Evolutionary conservation across 2,797 vertebrate genomes (phyloP).

Genomic region (Anguilla anguilla): DNA sequence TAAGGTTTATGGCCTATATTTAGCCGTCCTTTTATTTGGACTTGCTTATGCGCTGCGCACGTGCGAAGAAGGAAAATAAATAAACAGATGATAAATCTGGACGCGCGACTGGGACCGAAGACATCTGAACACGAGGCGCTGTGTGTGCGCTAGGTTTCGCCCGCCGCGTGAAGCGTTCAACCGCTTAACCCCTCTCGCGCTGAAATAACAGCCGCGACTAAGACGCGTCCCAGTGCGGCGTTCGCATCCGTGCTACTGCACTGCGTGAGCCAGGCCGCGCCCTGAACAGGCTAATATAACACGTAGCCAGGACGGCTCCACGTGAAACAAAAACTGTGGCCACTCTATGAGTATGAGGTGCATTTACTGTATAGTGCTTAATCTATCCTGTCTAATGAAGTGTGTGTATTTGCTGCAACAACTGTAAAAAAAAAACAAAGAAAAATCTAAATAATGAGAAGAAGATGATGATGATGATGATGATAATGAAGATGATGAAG

Average conservation of each 20-base stretch:
- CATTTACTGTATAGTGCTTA: not conserved
- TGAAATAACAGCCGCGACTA: not conserved
- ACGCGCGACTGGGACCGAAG: not conserved
- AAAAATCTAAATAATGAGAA: not conserved
- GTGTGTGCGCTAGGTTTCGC: not conserved
- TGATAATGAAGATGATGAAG: not conserved
- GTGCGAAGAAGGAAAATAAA: conserved; percentile 10
- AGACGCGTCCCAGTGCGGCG: not conserved
- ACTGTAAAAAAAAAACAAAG: too few species aligned
- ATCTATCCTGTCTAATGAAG: not conserved
- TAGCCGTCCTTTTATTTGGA: not conserved
- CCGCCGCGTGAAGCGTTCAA: too few species aligned
- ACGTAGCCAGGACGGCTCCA: not conserved
- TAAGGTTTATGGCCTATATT: not conserved
- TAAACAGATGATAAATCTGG: conserved; percentile 18
- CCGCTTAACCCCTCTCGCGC: not conserved
- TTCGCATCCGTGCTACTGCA: not conserved
- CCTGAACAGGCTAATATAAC: too few species aligned
- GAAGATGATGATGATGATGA: not conserved
- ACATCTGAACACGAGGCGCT: not conserved
- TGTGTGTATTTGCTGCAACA: not conserved
- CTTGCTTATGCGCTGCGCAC: not conserved
- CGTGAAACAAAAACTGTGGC: not conserved
- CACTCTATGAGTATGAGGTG: not conserved
- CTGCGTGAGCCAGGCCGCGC: not conserved